Evolutionary conservation across 92 coral and sea anemone genomes (phyloP).

Genomic region (Epizoanthus stellaris): DNA sequence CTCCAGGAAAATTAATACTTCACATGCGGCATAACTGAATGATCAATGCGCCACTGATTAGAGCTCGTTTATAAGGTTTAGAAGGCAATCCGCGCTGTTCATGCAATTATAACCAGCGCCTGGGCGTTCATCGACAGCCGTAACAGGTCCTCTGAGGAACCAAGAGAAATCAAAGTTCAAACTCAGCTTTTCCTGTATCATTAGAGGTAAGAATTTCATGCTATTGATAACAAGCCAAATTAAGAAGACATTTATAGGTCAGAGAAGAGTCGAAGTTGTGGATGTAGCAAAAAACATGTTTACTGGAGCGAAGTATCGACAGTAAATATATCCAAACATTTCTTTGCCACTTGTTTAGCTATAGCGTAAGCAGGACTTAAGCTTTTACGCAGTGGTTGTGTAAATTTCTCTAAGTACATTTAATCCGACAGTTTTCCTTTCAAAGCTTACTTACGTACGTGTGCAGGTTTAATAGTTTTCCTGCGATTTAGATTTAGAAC

Average conservation of each 20-base stretch:
- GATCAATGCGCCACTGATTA: neutral
- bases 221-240: conserved; percentile 27
- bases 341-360: conserved; percentile 17
- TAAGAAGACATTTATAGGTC: neutral
- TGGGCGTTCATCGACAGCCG: neutral
- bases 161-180: neutral
- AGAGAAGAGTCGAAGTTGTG: neutral
- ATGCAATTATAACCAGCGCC: neutral
- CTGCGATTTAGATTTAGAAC: neutral
- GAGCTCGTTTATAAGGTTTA: neutral
- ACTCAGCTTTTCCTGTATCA: neutral
- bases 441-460: neutral
- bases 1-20: conserved; percentile 29
- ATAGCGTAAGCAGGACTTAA: neutral
- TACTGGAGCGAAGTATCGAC: neutral
- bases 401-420: neutral
- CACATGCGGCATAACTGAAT: conserved; percentile 22
- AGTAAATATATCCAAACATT: neutral
- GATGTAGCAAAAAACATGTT: neutral
- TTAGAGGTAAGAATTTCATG: conserved; percentile 11
- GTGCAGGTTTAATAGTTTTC: neutral
- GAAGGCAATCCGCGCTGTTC: neutral
- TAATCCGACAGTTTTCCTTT: conserved; percentile 3
- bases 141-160: neutral
- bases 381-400: neutral